phyloP scores from a whole-genome alignment of 2,113 vertebrate species.

The Cavia porcellus region DNA sequence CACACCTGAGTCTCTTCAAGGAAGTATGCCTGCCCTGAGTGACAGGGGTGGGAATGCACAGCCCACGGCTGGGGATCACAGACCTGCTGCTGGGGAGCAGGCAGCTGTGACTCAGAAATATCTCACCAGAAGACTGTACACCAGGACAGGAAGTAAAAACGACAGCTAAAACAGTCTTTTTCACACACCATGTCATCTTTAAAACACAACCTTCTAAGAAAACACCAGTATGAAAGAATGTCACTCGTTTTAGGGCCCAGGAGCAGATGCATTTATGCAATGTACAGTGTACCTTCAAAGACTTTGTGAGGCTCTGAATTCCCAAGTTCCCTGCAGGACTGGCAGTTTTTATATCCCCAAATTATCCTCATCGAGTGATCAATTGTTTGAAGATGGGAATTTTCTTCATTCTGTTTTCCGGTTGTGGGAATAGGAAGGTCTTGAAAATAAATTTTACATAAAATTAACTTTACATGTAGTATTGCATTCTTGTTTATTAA shows the following conservation, averaged over 20 bases:
- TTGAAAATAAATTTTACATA: neutral
- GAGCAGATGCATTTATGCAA: neutral
- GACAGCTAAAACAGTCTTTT: neutral
- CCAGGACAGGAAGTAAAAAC: neutral
- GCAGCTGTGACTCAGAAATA: neutral
- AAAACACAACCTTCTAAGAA: neutral
- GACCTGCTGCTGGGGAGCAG: neutral
- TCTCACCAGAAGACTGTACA: neutral
- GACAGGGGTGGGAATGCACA: too few relatives aligned
- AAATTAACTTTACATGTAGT: neutral
- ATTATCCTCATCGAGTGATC: neutral
- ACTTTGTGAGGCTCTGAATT: neutral
- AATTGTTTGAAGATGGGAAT: neutral
- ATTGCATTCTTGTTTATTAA: neutral
- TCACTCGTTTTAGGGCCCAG: neutral
- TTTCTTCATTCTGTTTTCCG: slow-evolving; percentile 20
- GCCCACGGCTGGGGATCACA: neutral
- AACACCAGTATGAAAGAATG: neutral
- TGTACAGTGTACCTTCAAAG: neutral
- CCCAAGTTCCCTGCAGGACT: neutral
- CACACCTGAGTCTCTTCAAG: neutral
- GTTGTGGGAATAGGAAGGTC: neutral
- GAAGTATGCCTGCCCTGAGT: too few relatives aligned
- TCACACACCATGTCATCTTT: neutral
- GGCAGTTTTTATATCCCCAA: neutral